These are phyloP conservation scores for Sturmia bella DNA, from an alignment of 2,888 invertebrate species.

Conservation along the genomic window DNA sequence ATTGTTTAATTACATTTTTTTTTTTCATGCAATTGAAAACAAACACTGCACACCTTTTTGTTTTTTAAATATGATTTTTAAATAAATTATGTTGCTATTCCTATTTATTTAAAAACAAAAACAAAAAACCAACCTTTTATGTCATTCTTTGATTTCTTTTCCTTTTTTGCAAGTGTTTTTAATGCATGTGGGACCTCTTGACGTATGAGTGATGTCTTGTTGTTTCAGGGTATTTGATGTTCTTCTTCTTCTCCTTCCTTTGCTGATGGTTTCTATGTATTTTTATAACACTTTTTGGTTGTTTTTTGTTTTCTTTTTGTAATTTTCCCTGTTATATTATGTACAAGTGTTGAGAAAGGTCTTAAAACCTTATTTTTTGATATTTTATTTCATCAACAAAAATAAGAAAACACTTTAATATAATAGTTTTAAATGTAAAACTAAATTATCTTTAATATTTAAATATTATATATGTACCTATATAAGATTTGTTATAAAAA, in stretches of 20 bases:
- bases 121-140: too few species aligned
- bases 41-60: too few species aligned
- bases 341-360: constrained; percentile 28
- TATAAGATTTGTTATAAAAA: constrained; percentile 20
- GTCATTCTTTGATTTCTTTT: constrained; percentile 32
- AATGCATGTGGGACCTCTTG: constrained; percentile 48
- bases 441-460: constrained; percentile 14
- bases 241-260: constrained; percentile 2
- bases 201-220: constrained; percentile 66
- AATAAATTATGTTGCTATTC: constrained; percentile 22
- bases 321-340: constrained; percentile 29
- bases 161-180: constrained; percentile 25
- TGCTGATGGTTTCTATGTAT: constrained; percentile 3
- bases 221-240: constrained; percentile 38
- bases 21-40: too few species aligned
- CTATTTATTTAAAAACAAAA: constrained; percentile 47
- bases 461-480: constrained; percentile 7
- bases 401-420: neutral
- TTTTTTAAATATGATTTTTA: neutral
- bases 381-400: neutral
- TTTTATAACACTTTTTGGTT: constrained; percentile 41
- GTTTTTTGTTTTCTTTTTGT: constrained; percentile 3
- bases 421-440: constrained; percentile 11
- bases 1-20: constrained; percentile 17
- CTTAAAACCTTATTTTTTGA: constrained; percentile 15